Base-by-base conservation (phyloP, 2,888 invertebrate genomes). In the Dasypolia templi region DNA sequence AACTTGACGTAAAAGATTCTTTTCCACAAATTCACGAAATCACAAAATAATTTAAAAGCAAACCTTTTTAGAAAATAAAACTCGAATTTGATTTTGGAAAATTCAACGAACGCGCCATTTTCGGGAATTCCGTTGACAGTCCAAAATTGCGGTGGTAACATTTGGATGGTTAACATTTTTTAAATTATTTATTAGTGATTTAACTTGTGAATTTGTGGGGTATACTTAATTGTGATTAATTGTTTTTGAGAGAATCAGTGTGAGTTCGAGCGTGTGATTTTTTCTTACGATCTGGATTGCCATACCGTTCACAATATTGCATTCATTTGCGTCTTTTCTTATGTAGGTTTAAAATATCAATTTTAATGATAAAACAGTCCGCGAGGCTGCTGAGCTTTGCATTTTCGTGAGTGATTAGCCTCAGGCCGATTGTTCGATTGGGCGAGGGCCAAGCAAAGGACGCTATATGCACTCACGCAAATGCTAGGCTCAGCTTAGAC, bases 111-210 rank as follows among this genome's bases (percentile, higher is more conserved):
- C 46, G 66, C 59, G 42, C 62, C 78, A 74, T 79, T 83, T 81
- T 74, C 29, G 71, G 61, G 63, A 81, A 77, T 79, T 51, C 32
- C 17, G 69, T 67, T 81, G 79, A 81, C 77, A 78, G 51, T 73
- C 39, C 65, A 81, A 87, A 67, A 85, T 85, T 79, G 86, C 63
- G 77, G 51, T 6, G 67, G 17, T 71, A 53, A 72, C 42, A 42
- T 70, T 70, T 70, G n/a, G 42, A n/a, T 42, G 22, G 55, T 59
- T 77, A 65, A 68, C 70, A 71, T 75, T 82, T 78, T 72, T 78
- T 26, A 72, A 77, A 78, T 83, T 55, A 71, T 85, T 78, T 76
- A 79, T 64, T 72, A 55, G 63, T 62, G 51, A 76, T 76, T 64
- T 76, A 68, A 53, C 9, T 53, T 49, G 35, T 35, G 59, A 75